Evolutionary conservation across 2,113 vertebrate species (phyloP), one percentile per base, ranked within the genome.

Genomic region (Lampris incognitus): DNA sequence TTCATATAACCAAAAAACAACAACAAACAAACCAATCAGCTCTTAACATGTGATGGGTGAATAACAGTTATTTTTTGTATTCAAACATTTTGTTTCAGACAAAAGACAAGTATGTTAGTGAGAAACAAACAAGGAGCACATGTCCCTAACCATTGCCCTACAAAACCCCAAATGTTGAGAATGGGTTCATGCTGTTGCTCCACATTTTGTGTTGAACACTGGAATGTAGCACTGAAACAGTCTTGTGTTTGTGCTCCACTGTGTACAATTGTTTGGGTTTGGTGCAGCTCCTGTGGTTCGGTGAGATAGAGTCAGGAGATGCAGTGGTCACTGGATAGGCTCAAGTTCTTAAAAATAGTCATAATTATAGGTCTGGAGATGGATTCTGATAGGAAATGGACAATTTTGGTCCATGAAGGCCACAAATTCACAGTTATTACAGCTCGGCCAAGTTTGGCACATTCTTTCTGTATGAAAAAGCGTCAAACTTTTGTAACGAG

Each of bases 281-380:
- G 68, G 79, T 84, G 72, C 83, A 89, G 75, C 86, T 87, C 83
- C 85, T 70, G 85, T 73, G 83, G 85, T 80, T 87, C 85, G 76
- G 78, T 72, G 78, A 88, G 91, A 84, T 87, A 81, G 85, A 90
- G 75, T 80, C 71, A 86, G 84, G 82, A 75, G 78, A 88, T 88
- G 76, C 86, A 90, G 83, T 91, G 89, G 89, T 91, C 91, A 92
- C 89, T 91, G 78, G 82, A 87, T 85, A 83, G 66, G 85, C 82
- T 81, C 75, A 66, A 10, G 46, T 81, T 88, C 92, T 79, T 80
- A 90, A 93, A 24, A 94, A 94, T 94, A 94, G 90, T 87, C 86
- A 75, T 91, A 94, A 94, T 94, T 93, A 89, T 88, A 93, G 87
- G 89, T 88, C 90, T 85, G 68, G 71, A 76, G 78, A 86, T 73